Evolutionary conservation across 2,113 vertebrate genomes (phyloP).

Genomic region (Hiodon alosoides): DNA sequence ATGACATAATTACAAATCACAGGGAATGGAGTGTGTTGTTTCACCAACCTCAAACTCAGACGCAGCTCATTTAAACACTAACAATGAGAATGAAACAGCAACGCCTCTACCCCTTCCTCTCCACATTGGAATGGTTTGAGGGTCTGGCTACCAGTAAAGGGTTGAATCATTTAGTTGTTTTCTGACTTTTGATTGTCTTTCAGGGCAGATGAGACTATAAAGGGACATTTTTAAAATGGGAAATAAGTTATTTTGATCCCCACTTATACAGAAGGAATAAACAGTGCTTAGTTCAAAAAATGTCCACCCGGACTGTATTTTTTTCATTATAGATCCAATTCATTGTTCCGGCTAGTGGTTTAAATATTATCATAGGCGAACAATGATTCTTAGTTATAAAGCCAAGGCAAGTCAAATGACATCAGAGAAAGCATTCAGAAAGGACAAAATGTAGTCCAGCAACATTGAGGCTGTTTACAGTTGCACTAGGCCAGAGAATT

Average conservation of each 20-base stretch:
- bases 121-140: constrained; percentile 36
- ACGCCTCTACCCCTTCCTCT: constrained; percentile 50
- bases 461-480: too few relatives aligned
- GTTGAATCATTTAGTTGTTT: constrained; percentile 40
- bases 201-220: background rate
- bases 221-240: background rate
- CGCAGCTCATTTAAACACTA: constrained; percentile 53
- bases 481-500: too few relatives aligned
- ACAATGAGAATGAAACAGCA: constrained; percentile 53
- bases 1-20: constrained; percentile 58
- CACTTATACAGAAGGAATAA: background rate
- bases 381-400: too few relatives aligned
- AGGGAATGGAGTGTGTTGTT: constrained; percentile 45
- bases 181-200: constrained; percentile 13
- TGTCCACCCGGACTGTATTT: background rate
- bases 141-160: constrained; percentile 44
- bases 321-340: background rate
- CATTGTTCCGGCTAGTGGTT: background rate
- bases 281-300: background rate
- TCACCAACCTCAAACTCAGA: constrained; percentile 40
- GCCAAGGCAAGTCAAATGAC: too few relatives aligned
- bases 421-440: too few relatives aligned
- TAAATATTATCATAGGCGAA: background rate
- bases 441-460: too few relatives aligned
- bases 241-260: constrained; percentile 1